Percentiles rank a stretch among this genome's conserved stretches.
phyloP scores from a whole-genome alignment of 2,888 invertebrate species.

The Protonemura montana region DNA sequence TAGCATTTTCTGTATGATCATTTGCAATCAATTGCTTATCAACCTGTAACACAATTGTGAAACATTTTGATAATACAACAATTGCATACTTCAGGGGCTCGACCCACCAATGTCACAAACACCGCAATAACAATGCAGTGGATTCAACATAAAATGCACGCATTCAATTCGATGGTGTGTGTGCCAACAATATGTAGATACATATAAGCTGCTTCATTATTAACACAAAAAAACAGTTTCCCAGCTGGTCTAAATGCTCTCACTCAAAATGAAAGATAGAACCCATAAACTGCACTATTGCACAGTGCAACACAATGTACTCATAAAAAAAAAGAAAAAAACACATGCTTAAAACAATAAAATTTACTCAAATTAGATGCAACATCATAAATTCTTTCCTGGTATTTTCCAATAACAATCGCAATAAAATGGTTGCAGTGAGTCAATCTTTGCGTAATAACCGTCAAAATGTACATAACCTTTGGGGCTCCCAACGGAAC shows the following conservation, averaged over 20 bases:
- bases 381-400: slow-evolving; percentile 26
- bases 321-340: slow-evolving; percentile 9
- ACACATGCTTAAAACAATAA: slow-evolving; percentile 17
- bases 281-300: neutral
- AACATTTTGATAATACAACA: neutral
- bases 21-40: neutral
- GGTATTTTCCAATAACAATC: slow-evolving; percentile 32
- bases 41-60: neutral
- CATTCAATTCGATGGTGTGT: neutral
- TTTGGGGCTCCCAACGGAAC: neutral
- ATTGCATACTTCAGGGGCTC: neutral
- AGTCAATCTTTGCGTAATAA: neutral
- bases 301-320: slow-evolving; percentile 18
- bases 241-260: neutral
- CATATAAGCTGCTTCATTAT: neutral
- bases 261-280: neutral
- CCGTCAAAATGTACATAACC: neutral
- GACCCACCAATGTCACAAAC: neutral
- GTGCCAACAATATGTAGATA: neutral
- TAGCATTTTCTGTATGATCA: neutral
- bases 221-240: neutral
- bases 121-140: neutral
- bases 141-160: neutral
- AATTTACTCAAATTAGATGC: slow-evolving; percentile 15
- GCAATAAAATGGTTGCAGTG: slow-evolving; percentile 7